Evolutionary conservation across 2,888 invertebrate species (phyloP).

Genomic region (Eupithecia abbreviata): DNA sequence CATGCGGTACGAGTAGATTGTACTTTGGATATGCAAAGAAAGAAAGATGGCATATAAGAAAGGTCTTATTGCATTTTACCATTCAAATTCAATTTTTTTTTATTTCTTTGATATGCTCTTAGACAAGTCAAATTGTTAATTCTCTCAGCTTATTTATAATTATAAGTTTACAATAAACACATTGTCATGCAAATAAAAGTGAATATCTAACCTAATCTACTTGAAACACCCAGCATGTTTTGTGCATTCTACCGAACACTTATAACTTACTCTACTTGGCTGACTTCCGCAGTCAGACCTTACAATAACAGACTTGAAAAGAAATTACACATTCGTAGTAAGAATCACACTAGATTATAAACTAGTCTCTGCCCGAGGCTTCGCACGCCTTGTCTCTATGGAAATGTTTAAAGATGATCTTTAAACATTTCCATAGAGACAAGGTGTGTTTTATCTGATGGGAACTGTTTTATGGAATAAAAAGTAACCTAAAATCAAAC

Average conservation of each 20-base stretch:
- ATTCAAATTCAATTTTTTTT: too few species aligned
- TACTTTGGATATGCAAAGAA: background rate
- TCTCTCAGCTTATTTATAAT: background rate
- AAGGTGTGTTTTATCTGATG: too few species aligned
- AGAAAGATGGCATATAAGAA: background rate
- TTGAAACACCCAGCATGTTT: constrained; percentile 26
- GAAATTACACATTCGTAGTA: constrained; percentile 13
- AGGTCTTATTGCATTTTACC: background rate
- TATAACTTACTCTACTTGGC: constrained; percentile 65
- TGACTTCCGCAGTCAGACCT: constrained; percentile 71
- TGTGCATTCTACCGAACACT: constrained; percentile 32
- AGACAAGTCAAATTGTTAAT: background rate
- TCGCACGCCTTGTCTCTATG: too few species aligned
- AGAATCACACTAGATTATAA: too few species aligned
- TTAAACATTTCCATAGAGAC: too few species aligned
- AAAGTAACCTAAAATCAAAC: too few species aligned
- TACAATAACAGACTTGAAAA: constrained; percentile 78
- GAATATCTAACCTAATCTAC: constrained; percentile 18
- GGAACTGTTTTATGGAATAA: too few species aligned
- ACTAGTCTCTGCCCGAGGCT: too few species aligned
- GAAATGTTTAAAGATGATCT: too few species aligned
- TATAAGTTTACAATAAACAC: too few species aligned
- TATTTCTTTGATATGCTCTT: too few species aligned
- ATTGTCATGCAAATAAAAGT: constrained; percentile 21
- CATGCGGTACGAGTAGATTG: background rate